Percentiles rank a stretch among this genome's conserved stretches.
These are phyloP conservation scores for Acromyrmex heyeri DNA, from an alignment of 1,140 invertebrate species.

Conservation along the genomic window DNA sequence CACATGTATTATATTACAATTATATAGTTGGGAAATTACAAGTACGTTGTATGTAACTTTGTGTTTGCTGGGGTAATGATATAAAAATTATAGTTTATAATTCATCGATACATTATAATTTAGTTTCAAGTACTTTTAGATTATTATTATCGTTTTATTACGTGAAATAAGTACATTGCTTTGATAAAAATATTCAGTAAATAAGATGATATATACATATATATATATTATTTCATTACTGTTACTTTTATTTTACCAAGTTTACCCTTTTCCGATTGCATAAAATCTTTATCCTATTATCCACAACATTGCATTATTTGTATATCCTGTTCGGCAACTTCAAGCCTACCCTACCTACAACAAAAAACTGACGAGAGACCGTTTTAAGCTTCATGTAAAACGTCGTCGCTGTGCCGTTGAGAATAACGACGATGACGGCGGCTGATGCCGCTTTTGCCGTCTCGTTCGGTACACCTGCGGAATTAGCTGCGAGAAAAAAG, in stretches of 20 bases:
- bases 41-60: too few relatives aligned
- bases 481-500: conserved; percentile 71
- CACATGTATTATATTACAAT: too few relatives aligned
- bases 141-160: background rate
- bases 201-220: background rate
- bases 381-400: conserved; percentile 54
- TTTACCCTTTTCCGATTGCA: background rate
- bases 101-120: background rate
- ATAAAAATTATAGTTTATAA: background rate
- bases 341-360: background rate
- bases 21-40: too few relatives aligned
- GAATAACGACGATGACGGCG: conserved; percentile 12
- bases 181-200: background rate
- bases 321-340: background rate
- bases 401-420: conserved; percentile 3
- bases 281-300: background rate
- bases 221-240: background rate
- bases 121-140: background rate
- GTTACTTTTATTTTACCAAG: background rate
- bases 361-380: conserved; percentile 40
- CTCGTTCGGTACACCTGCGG: conserved; percentile 74
- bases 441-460: conserved; percentile 23
- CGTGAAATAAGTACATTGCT: background rate
- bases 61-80: background rate
- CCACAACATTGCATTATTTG: background rate